Evolutionary conservation across 2,888 invertebrate genomes (phyloP), one percentile per base, ranked within the genome.

Genomic region (Galeruca laticollis): DNA sequence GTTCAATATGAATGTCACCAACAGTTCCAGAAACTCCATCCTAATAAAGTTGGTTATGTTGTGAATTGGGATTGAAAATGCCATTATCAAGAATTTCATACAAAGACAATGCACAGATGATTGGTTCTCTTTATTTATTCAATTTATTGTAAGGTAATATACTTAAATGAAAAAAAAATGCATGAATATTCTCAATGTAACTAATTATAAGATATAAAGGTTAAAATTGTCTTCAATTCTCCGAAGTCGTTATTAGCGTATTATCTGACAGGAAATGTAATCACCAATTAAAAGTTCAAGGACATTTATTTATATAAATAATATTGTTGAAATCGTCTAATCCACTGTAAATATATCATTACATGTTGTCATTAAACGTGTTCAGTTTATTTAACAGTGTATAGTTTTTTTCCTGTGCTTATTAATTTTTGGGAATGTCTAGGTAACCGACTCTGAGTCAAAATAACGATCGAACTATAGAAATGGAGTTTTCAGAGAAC

Each of bases 341-440:
- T 62, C 20, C 56, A 40, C 35, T 43, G 57, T 47, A 59, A 59
- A 56, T 68, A 68, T 56, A 68, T 62, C 68, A 68, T 68, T 62
- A 68, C 62, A 68, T 21, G 57, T 33, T 68, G 68, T 62, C 57
- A 60, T 61, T 68, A 62, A 49, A 47, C 47, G 68, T 62, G 68
- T 62, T 21, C 9, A 18, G 35, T 8, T 11, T 57, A 52, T 62
- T 62, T 47, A 49, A 21, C 33, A 31, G 40, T 62, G 26, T 35
- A 62, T 60, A 64, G 20, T 43, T 26, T 31, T 56, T 40, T 56
- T 18, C 13, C 56, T 31, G 56, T 11, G 33, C 31, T 33, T 13
- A 37, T 21, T 35, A 20, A 40, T 43, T 43, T 31, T 54, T n/a
- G n/a, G 26, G 0, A 31, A 13, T 21, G 15, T 15, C 31, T 54